Percentiles rank a stretch among this genome's conserved stretches.
Conservation (phyloP, 2,113 vertebrate genomes). For the Muntiacus reevesi region DNA sequence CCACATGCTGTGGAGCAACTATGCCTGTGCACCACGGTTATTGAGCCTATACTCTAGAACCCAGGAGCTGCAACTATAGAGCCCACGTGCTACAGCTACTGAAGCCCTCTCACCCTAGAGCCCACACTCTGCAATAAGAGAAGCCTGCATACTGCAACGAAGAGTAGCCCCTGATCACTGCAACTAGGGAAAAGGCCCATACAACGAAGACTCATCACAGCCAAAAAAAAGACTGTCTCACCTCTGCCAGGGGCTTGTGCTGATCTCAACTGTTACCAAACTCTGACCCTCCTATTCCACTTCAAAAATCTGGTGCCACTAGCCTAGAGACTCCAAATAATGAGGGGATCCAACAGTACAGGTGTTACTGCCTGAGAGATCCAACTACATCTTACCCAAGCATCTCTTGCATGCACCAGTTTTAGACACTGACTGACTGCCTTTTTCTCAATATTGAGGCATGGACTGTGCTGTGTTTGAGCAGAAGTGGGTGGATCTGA, state of each 20-base stretch:
- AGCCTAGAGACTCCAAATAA: not conserved
- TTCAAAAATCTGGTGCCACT: not conserved
- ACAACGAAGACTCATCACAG: not conserved
- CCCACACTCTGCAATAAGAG: not conserved
- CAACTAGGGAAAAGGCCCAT: not conserved
- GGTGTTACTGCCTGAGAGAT: slow-evolving; percentile 71
- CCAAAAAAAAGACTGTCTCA: not conserved
- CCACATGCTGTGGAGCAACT: not conserved
- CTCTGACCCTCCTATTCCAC: not conserved
- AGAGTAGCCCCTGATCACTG: not conserved
- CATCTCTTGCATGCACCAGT: slow-evolving; percentile 71
- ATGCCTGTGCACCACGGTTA: not conserved
- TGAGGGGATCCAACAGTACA: not conserved
- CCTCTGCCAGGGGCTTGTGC: not conserved
- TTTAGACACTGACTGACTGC: slow-evolving; percentile 77
- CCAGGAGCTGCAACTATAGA: not conserved
- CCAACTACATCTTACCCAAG: slow-evolving; percentile 78
- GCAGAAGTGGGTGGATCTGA: slow-evolving; percentile 75
- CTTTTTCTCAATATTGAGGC: slow-evolving; percentile 70
- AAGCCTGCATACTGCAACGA: not conserved
- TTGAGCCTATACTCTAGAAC: not conserved
- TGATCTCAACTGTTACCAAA: not conserved
- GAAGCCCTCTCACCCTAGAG: not conserved
- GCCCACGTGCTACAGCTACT: not conserved
- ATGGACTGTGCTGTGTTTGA: slow-evolving; percentile 73